Conservation (phyloP, 1,140 invertebrate species). For the Cyclargus thomasi region DNA sequence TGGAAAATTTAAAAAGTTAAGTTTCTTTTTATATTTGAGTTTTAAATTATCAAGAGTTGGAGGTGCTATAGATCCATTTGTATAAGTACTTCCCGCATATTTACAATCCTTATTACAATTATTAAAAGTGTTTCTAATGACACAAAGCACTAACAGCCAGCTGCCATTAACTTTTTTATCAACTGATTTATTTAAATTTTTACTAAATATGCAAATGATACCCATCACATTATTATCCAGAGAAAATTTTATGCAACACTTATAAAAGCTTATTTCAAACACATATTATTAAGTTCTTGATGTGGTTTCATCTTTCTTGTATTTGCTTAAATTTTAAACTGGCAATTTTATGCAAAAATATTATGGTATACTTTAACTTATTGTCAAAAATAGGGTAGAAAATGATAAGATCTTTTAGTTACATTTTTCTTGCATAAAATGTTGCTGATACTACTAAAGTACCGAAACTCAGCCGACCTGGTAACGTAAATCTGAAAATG, state of each 20-base stretch:
- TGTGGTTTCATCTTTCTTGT: neutral
- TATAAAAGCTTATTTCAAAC: neutral
- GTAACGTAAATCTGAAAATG: neutral
- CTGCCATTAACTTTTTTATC: slow-evolving; percentile 5
- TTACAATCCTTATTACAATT: no score
- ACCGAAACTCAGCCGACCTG: neutral
- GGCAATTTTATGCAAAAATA: neutral
- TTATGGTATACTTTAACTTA: neutral
- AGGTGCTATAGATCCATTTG: no score
- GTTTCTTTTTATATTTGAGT: no score
- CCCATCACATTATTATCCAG: neutral
- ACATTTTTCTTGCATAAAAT: neutral
- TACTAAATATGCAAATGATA: neutral
- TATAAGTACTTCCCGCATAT: no score
- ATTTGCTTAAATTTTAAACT: neutral
- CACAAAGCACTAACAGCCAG: neutral
- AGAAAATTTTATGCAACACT: slow-evolving; percentile 5
- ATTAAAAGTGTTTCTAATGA: slow-evolving; percentile 2
- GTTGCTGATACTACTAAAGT: neutral
- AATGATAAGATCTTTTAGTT: no score
- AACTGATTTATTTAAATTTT: neutral
- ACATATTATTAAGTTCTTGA: neutral
- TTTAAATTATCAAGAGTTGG: no score
- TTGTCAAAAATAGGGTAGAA: no score
- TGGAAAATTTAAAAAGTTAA: no score